phyloP scores from a whole-genome alignment of 2,113 vertebrate genomes.

The Erythrocercus mccallii region DNA sequence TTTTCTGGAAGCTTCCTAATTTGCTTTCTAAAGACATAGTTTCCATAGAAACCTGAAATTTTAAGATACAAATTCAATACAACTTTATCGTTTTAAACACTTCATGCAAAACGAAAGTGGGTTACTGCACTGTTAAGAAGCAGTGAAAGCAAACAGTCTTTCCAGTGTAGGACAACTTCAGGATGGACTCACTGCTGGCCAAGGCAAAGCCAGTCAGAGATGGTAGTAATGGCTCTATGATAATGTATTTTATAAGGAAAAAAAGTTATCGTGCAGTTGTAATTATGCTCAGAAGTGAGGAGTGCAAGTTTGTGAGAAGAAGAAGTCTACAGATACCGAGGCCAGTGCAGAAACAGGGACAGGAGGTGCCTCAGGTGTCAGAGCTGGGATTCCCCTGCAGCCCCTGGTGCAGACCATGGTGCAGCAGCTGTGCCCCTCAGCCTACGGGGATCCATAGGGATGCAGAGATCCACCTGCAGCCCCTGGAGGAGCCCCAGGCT shows the following conservation, averaged over 20 bases:
- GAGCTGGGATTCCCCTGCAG: neutral
- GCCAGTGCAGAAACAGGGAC: neutral
- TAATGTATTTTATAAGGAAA: neutral
- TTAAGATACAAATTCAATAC: neutral
- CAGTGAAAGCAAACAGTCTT: neutral
- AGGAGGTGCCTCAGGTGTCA: neutral
- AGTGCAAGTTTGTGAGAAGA: neutral
- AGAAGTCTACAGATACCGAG: neutral
- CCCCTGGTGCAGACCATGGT: accelerated
- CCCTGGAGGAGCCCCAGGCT: accelerated
- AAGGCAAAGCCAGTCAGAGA: neutral
- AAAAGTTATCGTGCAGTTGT: neutral
- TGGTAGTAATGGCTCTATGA: accelerated
- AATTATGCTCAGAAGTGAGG: neutral
- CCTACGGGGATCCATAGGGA: accelerated
- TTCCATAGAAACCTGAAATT: neutral
- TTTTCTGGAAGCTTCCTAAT: neutral
- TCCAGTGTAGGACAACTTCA: neutral
- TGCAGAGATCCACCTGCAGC: neutral
- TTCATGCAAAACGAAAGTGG: neutral
- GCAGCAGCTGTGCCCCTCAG: neutral
- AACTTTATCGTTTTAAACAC: neutral
- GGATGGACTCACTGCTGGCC: neutral
- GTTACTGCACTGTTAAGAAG: neutral
- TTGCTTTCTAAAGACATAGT: neutral